phyloP scores from a whole-genome alignment of 2,888 invertebrate species.

The Ormia ochracea region DNA sequence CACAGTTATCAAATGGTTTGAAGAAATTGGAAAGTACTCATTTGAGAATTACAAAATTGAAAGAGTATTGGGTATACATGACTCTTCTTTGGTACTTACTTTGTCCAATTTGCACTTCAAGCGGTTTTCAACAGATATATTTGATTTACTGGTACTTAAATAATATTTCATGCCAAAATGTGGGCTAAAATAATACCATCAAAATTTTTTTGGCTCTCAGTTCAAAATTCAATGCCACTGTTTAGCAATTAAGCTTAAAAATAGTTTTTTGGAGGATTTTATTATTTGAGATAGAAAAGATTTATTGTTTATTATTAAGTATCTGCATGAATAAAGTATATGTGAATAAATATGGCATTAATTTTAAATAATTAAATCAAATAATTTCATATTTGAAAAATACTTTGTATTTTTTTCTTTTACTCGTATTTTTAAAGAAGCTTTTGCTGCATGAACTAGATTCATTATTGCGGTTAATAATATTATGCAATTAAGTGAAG shows the following conservation, averaged over 20 bases:
- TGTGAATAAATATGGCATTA: too few relatives aligned
- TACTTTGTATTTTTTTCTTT: too few relatives aligned
- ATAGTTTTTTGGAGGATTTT: neutral
- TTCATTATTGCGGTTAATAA: constrained; percentile 1
- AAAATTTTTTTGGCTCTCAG: constrained; percentile 12
- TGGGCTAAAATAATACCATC: neutral
- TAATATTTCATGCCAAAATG: neutral
- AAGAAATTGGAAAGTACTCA: too few relatives aligned
- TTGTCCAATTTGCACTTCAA: neutral
- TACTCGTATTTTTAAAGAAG: too few relatives aligned
- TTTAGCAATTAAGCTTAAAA: constrained; percentile 39
- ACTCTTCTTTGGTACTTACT: too few relatives aligned
- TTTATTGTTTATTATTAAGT: neutral
- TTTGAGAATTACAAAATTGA: too few relatives aligned
- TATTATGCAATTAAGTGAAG: too few relatives aligned
- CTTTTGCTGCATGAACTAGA: constrained; percentile 28
- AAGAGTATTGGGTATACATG: too few relatives aligned
- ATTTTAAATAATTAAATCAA: too few relatives aligned
- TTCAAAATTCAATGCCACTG: constrained; percentile 51
- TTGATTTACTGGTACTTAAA: neutral
- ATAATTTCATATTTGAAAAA: neutral
- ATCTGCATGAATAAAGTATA: too few relatives aligned
- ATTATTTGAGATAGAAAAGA: neutral
- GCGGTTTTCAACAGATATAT: too few relatives aligned
- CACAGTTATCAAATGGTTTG: too few relatives aligned